Conservation (phyloP, 2,888 invertebrate species). For the Polymixis lichenea region DNA sequence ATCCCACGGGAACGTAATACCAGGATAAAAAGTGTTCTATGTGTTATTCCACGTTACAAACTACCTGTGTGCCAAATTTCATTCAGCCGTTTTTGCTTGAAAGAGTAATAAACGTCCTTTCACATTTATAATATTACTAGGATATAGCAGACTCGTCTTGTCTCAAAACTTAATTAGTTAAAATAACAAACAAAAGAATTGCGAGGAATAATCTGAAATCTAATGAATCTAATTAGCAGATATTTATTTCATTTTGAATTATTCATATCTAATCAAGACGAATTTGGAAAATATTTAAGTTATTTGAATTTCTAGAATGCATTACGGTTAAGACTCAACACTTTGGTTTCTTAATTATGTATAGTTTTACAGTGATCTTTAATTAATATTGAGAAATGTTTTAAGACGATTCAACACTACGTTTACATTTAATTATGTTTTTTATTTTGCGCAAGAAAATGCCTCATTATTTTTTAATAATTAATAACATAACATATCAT, state of each 20-base stretch:
- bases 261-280: conserved; percentile 16
- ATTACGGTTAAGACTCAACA: conserved; percentile 9
- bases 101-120: too few species aligned
- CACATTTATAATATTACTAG: too few species aligned
- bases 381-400: conserved; percentile 16
- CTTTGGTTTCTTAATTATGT: conserved; percentile 3
- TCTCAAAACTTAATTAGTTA: conserved; percentile 10
- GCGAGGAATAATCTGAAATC: neutral
- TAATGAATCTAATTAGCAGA: conserved; percentile 28
- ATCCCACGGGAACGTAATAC: too few species aligned
- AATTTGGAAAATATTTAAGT: neutral
- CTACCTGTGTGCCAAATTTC: too few species aligned
- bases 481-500: neutral
- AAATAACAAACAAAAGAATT: conserved; percentile 19
- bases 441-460: neutral
- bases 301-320: conserved; percentile 16
- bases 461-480: neutral
- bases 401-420: neutral
- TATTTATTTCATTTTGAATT: conserved; percentile 9
- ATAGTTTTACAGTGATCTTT: neutral
- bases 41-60: too few species aligned
- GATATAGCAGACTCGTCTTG: too few species aligned
- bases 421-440: neutral
- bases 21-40: too few species aligned
- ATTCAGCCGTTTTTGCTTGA: too few species aligned